Evolutionary conservation across 2,888 invertebrate genomes (phyloP), one percentile per base, ranked within the genome.

Genomic region (Didymodactylos carnosus): DNA sequence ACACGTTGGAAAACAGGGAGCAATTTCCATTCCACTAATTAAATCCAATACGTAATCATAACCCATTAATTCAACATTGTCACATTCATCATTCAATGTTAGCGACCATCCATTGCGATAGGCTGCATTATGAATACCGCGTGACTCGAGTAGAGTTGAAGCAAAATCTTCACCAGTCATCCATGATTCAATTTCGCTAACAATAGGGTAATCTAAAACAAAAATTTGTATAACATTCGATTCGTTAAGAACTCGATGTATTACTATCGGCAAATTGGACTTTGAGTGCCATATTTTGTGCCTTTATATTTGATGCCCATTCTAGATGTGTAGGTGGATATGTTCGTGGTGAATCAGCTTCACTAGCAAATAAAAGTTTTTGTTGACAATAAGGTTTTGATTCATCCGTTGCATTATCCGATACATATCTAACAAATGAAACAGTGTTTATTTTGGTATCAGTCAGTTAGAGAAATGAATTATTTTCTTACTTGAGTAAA

Each of bases 1-100:
- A 76, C 85, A 87, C 0, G 87, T 87, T 0, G 91, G 91, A 81
- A 94, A 90, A 0, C 91, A 90, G 0, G 91, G 89, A 78, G 90
- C 90, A 25, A 92, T 85, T 83, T 95, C 95, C 83, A 93, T 87
- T 83, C 94, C 93, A 1, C 92, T 89, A 41, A 97, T 88, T 19
- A 93, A 87, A 84, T 97, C 97, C 77, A 97, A 86, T 0, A 92
- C 89, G 83, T 91, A 95, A 81, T 95, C 94, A 78, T 90, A 87
- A 0, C 94, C 94, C 78, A 91, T 91, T 78, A 92, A 88, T 81
- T 93, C 92, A 78, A 87, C 86, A 62, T 86, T 82, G 46, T 83
- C 82, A 69, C 82, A 81, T 69, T 84, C 84, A 53, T 83, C 82
- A 69, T 84, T 81, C 16, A 83, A 77, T 77, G 84, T 83, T 77